Conservation (phyloP, 1,140 invertebrate genomes). For the Grapholita molesta region DNA sequence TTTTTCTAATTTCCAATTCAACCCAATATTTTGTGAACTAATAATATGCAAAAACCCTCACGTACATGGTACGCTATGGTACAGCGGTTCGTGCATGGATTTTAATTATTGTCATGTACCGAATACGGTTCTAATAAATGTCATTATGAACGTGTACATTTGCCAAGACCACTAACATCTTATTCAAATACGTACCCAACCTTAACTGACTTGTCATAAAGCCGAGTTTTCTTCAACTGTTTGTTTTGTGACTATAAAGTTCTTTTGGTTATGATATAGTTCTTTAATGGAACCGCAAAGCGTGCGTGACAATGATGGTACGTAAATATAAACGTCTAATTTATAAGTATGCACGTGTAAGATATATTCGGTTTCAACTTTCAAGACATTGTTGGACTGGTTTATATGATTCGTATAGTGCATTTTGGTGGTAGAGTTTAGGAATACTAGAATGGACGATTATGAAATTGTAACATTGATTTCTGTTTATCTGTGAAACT, state of each 20-base stretch:
- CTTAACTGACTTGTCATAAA: constrained; percentile 29
- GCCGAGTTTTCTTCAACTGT: constrained; percentile 20
- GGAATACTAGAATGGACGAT: background rate
- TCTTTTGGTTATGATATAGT: constrained; percentile 54
- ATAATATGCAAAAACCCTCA: constrained; percentile 62
- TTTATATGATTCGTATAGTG: background rate
- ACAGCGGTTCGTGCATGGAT: constrained; percentile 70
- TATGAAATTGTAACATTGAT: no score
- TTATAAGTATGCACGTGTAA: constrained; percentile 53
- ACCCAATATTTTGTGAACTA: constrained; percentile 66
- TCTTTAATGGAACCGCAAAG: constrained; percentile 67
- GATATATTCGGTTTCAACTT: constrained; percentile 31
- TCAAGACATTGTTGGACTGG: constrained; percentile 35
- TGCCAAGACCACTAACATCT: constrained; percentile 34
- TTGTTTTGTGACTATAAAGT: constrained; percentile 15
- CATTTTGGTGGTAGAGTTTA: background rate
- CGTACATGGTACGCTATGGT: constrained; percentile 65
- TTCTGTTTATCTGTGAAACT: no score
- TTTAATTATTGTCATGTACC: constrained; percentile 77
- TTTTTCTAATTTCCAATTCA: constrained; percentile 19
- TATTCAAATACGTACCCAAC: constrained; percentile 7
- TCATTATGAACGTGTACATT: constrained; percentile 65
- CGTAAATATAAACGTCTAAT: constrained; percentile 57
- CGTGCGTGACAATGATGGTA: constrained; percentile 72
- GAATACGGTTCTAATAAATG: constrained; percentile 75